A percentile compares a stretch with the other conserved stretches of the same genome.
phyloP scores from a whole-genome alignment of 2,797 vertebrate species.

The Rhabdophis nuchalis region DNA sequence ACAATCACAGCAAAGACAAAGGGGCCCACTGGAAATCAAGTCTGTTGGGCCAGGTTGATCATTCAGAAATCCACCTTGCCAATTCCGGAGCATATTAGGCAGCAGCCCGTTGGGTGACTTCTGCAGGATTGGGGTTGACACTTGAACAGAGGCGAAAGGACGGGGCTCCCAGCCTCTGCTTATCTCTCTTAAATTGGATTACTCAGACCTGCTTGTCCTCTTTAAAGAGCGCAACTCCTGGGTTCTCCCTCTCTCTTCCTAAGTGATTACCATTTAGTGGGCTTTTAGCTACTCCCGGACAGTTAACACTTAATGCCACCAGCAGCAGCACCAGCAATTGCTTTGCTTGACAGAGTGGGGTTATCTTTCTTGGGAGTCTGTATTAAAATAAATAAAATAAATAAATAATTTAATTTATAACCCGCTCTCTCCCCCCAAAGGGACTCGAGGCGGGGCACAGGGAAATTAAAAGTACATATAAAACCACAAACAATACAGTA shows the following conservation, averaged over 20 bases:
- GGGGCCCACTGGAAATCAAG: slow-evolving; percentile 75
- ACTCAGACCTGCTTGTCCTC: slow-evolving; percentile 81
- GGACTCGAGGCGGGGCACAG: too few species aligned
- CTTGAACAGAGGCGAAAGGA: slow-evolving; percentile 79
- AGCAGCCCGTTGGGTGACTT: slow-evolving; percentile 72
- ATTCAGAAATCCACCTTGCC: slow-evolving; percentile 76
- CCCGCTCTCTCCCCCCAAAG: too few species aligned
- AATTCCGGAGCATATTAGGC: slow-evolving; percentile 79
- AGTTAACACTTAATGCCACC: slow-evolving; percentile 16
- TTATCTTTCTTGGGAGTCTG: neutral
- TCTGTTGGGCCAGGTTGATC: slow-evolving; percentile 71
- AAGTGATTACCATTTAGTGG: slow-evolving; percentile 65
- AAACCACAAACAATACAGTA: too few species aligned
- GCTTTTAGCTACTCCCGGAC: slow-evolving; percentile 54
- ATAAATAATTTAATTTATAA: too few species aligned
- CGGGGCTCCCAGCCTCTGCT: slow-evolving; percentile 76
- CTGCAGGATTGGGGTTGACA: slow-evolving; percentile 80
- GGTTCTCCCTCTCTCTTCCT: slow-evolving; percentile 59
- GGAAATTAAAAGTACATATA: too few species aligned
- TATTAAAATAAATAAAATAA: too few species aligned
- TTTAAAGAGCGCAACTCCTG: slow-evolving; percentile 76
- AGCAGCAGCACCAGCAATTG: slow-evolving; percentile 34
- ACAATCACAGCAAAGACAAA: slow-evolving; percentile 78
- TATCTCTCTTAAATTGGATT: slow-evolving; percentile 83
- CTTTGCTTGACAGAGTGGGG: neutral